Evolutionary conservation across 1,140 invertebrate species (phyloP).

Genomic region (Potamilus streckersoni): DNA sequence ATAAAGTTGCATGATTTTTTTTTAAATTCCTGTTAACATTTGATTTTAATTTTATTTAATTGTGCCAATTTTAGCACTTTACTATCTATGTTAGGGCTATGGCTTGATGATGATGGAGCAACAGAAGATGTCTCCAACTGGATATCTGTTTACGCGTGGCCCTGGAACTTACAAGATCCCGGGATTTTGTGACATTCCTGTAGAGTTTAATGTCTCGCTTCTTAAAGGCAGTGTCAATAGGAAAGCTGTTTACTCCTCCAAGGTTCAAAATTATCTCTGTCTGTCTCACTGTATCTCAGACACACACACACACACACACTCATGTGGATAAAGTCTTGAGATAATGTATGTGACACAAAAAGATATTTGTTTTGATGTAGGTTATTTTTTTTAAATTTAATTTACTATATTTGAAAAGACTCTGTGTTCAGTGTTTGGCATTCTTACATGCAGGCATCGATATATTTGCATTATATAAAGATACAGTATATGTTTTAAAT

Average conservation of each 20-base stretch:
- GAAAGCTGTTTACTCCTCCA: slow-evolving; percentile 93
- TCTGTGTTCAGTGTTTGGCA: no score
- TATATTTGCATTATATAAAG: no score
- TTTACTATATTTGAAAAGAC: no score
- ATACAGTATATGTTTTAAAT: no score
- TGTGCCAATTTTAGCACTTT: neutral
- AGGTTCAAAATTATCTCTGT: slow-evolving; percentile 73
- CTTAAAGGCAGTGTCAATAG: slow-evolving; percentile 89
- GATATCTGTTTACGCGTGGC: slow-evolving; percentile 84
- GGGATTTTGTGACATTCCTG: slow-evolving; percentile 87
- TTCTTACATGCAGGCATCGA: no score
- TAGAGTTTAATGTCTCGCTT: slow-evolving; percentile 92
- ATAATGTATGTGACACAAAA: no score
- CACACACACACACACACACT: no score
- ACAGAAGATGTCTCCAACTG: slow-evolving; percentile 85
- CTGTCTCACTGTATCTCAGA: no score
- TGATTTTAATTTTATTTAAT: slow-evolving; percentile 5
- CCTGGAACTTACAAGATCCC: slow-evolving; percentile 96
- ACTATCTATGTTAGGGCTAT: slow-evolving; percentile 75
- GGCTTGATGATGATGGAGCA: slow-evolving; percentile 93
- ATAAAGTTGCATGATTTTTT: neutral
- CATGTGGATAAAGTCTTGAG: no score
- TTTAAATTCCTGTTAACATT: neutral
- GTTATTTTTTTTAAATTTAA: no score
- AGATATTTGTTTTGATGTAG: neutral